phyloP scores from a whole-genome alignment of 2,113 vertebrate genomes.

The Mastomys coucha region DNA sequence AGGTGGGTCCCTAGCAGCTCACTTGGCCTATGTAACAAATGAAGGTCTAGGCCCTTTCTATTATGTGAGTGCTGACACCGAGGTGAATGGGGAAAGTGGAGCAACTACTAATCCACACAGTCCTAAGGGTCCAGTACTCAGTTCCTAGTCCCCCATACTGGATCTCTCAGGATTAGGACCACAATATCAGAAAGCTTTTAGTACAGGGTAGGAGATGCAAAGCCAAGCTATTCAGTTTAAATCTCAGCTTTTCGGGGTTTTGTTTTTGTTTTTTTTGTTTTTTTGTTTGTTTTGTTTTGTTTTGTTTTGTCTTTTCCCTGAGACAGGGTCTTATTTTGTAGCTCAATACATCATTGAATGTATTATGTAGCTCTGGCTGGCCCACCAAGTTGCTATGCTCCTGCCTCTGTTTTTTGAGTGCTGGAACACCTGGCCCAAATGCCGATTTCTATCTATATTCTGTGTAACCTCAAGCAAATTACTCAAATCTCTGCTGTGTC shows the following conservation, averaged over 20 bases:
- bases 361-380: not conserved
- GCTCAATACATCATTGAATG: not conserved
- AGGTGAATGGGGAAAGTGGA: not conserved
- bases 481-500: not conserved
- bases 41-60: not conserved
- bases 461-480: not conserved
- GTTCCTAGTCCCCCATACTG: too few relatives aligned
- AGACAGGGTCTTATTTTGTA: not conserved
- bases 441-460: not conserved
- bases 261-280: not conserved
- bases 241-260: not conserved
- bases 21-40: not conserved
- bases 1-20: not conserved
- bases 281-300: not conserved
- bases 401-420: not conserved
- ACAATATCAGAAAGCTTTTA: not conserved
- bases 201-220: too few relatives aligned
- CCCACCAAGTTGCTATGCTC: not conserved
- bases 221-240: not conserved
- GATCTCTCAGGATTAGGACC: not conserved
- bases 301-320: not conserved
- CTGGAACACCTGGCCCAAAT: not conserved
- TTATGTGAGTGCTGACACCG: not conserved
- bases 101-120: not conserved
- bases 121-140: not conserved